Evolutionary conservation across 1,140 invertebrate genomes (phyloP).

Genomic region (Scaptomyza hsui): DNA sequence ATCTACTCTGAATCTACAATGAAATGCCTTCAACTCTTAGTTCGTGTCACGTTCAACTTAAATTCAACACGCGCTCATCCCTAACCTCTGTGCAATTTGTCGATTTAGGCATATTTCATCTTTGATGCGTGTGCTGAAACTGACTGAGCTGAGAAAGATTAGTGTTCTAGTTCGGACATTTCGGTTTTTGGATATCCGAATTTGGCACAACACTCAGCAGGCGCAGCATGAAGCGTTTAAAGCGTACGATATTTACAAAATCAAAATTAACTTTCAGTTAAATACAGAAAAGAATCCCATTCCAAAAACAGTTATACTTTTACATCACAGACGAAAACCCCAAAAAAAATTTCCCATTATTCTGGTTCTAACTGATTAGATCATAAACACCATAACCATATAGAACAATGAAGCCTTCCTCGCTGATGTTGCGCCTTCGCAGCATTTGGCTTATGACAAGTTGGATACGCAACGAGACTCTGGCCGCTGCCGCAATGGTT

Average conservation of each 20-base stretch:
- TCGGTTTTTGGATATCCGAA: not conserved
- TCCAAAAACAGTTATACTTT: conserved; percentile 3
- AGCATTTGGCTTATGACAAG: conserved; percentile 61
- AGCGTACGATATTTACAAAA: not conserved
- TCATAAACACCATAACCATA: not conserved
- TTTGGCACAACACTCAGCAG: conserved; percentile 13
- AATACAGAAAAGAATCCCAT: not conserved
- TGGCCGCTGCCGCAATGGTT: conserved; percentile 58
- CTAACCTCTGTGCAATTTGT: not conserved
- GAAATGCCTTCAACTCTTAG: too few species aligned
- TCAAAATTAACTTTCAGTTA: conserved; percentile 7
- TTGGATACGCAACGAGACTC: conserved; percentile 65
- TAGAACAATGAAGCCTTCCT: conserved; percentile 53
- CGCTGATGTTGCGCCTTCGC: conserved; percentile 52
- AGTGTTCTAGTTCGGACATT: not conserved
- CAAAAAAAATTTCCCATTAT: conserved; percentile 9
- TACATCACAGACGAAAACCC: not conserved
- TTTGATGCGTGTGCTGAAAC: not conserved
- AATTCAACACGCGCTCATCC: not conserved
- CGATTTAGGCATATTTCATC: not conserved
- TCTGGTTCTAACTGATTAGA: not conserved
- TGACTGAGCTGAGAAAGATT: conserved; percentile 1
- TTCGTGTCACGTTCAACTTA: not conserved
- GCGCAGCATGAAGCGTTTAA: conserved; percentile 1
- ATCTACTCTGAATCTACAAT: too few species aligned